phyloP scores from a whole-genome alignment of 2,888 invertebrate genomes.

The Odontocerum albicorne region DNA sequence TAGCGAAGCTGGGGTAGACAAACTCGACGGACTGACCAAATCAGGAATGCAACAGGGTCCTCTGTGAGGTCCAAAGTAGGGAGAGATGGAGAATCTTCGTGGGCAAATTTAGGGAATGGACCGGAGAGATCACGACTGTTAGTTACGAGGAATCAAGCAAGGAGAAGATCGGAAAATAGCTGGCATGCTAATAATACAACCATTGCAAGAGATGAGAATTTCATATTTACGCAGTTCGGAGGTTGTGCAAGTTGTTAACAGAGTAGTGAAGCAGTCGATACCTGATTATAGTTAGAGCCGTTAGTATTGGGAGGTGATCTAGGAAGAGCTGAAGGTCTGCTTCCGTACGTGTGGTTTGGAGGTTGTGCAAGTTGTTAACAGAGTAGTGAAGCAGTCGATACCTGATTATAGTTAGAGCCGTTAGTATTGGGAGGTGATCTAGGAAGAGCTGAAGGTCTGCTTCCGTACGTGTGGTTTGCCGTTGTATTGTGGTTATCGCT shows the following conservation, averaged over 20 bases:
- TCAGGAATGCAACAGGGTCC: no score
- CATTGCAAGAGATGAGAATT: no score
- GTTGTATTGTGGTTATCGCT: constrained; percentile 25
- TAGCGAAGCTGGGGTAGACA: no score
- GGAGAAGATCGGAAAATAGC: no score
- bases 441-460: constrained; percentile 31
- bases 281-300: constrained; percentile 2
- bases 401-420: constrained; percentile 18
- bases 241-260: no score
- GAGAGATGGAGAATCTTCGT: not conserved
- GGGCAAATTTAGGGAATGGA: not conserved
- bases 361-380: no score
- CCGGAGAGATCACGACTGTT: not conserved
- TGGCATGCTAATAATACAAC: no score
- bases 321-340: constrained; percentile 32
- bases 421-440: constrained; percentile 32
- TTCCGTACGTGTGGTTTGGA: constrained; percentile 11
- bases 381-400: not conserved
- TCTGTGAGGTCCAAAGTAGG: no score
- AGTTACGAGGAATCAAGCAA: no score
- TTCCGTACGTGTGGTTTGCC: constrained; percentile 16
- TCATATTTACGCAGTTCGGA: no score
- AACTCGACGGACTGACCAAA: no score
- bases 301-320: constrained; percentile 28
- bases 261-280: not conserved